Base-by-base conservation (phyloP, 2,113 vertebrate species). In the Paralichthys olivaceus region DNA sequence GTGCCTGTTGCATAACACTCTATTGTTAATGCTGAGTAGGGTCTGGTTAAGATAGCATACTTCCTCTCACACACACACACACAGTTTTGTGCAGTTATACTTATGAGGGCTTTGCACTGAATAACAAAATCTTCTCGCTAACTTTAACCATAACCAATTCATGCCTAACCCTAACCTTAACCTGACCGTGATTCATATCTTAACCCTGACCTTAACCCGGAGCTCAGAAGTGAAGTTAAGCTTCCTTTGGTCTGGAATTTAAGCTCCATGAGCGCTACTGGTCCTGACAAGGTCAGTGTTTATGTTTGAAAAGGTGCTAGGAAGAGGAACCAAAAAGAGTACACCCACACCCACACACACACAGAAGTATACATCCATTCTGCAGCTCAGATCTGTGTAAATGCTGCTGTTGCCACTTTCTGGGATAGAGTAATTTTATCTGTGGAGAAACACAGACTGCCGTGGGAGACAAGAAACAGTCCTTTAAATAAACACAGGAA, bases 1-100 rank as follows among this genome's bases (percentile, higher is more conserved):
- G 64, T 68, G 40, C 32, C n/a, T 9, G 32, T 66, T 71, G 26
- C 20, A 68, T 64, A 76, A 49, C 12, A 40, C 63, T 47, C 32
- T 68, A 32, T 67, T 82, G 69, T 74, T n/a, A 14, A 13, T 1
- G 7, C 12, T 66, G 1, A 40, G 34, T 13, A 2, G 13, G 2
- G 12, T 64, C 57, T 53, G 26, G 29, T 11, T 53, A 57, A 60
- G 60, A 37, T 63, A 32, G 43, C 61, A 57, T 13, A 17, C 19
- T 56, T 40, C 15, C n/a, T 64, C 40, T 70, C 29, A 63, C 12
- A 23, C 34, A 20, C 17, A 43, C 40, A 49, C 45, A 45, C 43
- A 19, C 45, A 49, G 5, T 19, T 40, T 34, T 34, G 32, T 34
- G 32, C 32, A 34, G 32, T 34, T 34, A 34, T 34, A 7, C 32